A percentile compares a stretch with the other conserved stretches of the same genome.
Conservation (phyloP, 2,113 vertebrate genomes). For the Oplegnathus fasciatus region DNA sequence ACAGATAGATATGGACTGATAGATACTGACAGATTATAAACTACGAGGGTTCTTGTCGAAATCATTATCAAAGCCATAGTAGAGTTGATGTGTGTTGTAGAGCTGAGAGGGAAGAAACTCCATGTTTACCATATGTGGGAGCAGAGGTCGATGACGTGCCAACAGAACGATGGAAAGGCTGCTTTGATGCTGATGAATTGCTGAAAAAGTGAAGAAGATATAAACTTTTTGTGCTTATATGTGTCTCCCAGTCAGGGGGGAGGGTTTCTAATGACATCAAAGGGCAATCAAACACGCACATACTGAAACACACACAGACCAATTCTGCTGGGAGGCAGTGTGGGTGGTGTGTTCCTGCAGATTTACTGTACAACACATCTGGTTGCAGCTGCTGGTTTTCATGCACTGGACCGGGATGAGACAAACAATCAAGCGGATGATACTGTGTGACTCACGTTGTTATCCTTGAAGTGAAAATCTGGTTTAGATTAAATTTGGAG, state of each 20-base stretch:
- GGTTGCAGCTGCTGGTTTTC: constrained; percentile 37
- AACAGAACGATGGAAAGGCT: constrained; percentile 56
- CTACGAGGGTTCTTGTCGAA: background rate
- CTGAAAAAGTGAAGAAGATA: constrained; percentile 62
- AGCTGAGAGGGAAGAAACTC: constrained; percentile 1
- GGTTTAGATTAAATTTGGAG: constrained; percentile 16
- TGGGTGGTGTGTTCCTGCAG: background rate
- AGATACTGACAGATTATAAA: background rate
- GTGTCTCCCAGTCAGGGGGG: background rate
- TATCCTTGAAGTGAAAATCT: constrained; percentile 33
- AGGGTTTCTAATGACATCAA: constrained; percentile 5
- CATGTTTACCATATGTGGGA: constrained; percentile 73
- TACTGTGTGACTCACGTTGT: constrained; percentile 4
- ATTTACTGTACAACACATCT: constrained; percentile 40
- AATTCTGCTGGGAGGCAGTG: background rate
- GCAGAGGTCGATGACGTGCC: constrained; percentile 40
- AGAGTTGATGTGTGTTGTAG: constrained; percentile 7
- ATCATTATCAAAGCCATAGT: background rate
- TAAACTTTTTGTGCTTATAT: background rate
- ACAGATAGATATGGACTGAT: background rate
- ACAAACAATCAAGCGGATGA: constrained; percentile 36
- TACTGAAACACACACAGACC: background rate
- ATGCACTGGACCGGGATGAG: constrained; percentile 26
- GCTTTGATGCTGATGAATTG: constrained; percentile 52
- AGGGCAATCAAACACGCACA: background rate